These are phyloP conservation scores for Drosophila equinoxialis DNA, from an alignment of 1,140 invertebrate species.

Conservation along the genomic window DNA sequence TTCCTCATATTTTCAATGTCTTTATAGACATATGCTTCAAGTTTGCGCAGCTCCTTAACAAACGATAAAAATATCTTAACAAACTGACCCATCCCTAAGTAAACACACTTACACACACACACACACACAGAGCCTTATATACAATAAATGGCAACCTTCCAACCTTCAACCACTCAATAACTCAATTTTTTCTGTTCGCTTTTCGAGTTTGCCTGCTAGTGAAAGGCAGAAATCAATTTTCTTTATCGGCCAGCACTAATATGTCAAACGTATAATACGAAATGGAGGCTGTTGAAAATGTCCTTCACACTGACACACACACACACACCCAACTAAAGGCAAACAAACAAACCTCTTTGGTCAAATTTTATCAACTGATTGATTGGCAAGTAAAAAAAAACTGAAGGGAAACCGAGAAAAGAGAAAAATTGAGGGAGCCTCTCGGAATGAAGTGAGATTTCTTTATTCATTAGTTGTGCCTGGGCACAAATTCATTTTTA, in stretches of 20 bases:
- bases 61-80: slow-evolving; percentile 22
- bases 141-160: slow-evolving; percentile 43
- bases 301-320: slow-evolving; percentile 20
- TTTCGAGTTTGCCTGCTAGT: slow-evolving; percentile 36
- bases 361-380: slow-evolving; percentile 47
- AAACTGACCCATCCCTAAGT: slow-evolving; percentile 14
- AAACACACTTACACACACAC: not conserved
- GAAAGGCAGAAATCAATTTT: slow-evolving; percentile 79
- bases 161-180: slow-evolving; percentile 53
- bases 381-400: slow-evolving; percentile 30
- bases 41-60: slow-evolving; percentile 5
- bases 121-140: not conserved
- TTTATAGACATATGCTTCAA: slow-evolving; percentile 7
- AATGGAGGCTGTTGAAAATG: slow-evolving; percentile 33
- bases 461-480: slow-evolving; percentile 79
- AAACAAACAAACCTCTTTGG: slow-evolving; percentile 53
- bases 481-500: slow-evolving; percentile 78
- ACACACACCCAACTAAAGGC: slow-evolving; percentile 41
- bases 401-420: not conserved
- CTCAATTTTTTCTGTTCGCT: slow-evolving; percentile 60
- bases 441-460: slow-evolving; percentile 47
- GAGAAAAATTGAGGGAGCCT: slow-evolving; percentile 6
- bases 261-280: slow-evolving; percentile 77
- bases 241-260: slow-evolving; percentile 77
- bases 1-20: slow-evolving; percentile 6